A percentile compares a stretch with the other conserved stretches of the same genome.
Evolutionary conservation across 1,140 invertebrate species (phyloP).

Genomic region (Diorhabda elongata): DNA sequence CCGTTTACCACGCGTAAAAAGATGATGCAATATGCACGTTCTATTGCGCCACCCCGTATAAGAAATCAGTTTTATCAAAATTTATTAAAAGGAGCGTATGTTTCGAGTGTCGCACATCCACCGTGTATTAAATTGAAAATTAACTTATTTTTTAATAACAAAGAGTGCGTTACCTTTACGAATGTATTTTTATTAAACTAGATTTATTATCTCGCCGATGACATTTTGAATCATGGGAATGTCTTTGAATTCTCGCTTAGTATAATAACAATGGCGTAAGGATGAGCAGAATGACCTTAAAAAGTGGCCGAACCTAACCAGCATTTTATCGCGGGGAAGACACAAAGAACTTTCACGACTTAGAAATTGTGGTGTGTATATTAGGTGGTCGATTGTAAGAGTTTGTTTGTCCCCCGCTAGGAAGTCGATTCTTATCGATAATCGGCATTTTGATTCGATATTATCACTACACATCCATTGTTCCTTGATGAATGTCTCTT

Average conservation of each 20-base stretch:
- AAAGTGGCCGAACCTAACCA: neutral
- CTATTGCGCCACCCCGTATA: too few species aligned
- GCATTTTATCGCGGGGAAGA: neutral
- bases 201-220: neutral
- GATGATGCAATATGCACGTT: too few species aligned
- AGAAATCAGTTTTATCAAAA: too few species aligned
- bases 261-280: neutral
- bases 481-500: too few species aligned
- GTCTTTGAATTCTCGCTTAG: constrained; percentile 2
- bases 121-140: too few species aligned
- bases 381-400: neutral
- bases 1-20: too few species aligned
- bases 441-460: neutral
- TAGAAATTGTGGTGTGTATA: neutral
- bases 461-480: too few species aligned
- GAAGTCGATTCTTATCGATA: neutral
- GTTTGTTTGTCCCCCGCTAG: neutral
- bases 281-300: constrained; percentile 2
- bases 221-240: neutral
- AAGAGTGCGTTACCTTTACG: neutral
- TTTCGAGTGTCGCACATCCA: too few species aligned
- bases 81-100: too few species aligned
- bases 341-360: neutral
- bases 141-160: neutral
- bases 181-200: neutral